Percentiles rank a stretch among this genome's conserved stretches.
Conservation (phyloP, 1,140 invertebrate genomes). For the Leucophenga varia region DNA sequence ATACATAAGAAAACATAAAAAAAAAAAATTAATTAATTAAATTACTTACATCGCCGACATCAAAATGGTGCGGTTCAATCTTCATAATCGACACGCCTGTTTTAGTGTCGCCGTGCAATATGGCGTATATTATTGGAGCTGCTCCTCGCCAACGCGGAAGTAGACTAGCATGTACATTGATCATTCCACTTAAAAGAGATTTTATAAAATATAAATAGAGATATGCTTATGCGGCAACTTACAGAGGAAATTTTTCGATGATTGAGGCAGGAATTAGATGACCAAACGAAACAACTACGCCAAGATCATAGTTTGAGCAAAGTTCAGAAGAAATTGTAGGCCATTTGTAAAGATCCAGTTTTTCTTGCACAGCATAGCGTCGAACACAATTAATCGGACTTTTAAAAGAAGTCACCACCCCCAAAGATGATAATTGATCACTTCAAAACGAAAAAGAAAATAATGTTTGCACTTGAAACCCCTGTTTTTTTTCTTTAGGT, state of each 20-base stretch:
- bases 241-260: conserved; percentile 67
- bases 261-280: conserved; percentile 67
- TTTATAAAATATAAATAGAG: neutral
- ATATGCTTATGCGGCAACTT: conserved; percentile 49
- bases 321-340: conserved; percentile 54
- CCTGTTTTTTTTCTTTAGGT: no score
- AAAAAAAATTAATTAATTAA: neutral
- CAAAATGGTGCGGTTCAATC: conserved; percentile 84
- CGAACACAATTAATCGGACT: conserved; percentile 60
- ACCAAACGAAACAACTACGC: conserved; percentile 73
- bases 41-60: conserved; percentile 67
- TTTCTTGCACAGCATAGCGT: conserved; percentile 44
- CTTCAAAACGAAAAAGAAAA: neutral
- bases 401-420: conserved; percentile 64
- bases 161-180: conserved; percentile 90
- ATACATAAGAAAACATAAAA: neutral
- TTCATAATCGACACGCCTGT: conserved; percentile 90
- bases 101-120: conserved; percentile 77
- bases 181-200: conserved; percentile 73
- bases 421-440: conserved; percentile 43
- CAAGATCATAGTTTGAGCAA: conserved; percentile 62
- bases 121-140: conserved; percentile 53
- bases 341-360: conserved; percentile 62
- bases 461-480: no score
- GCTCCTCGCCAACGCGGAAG: conserved; percentile 92